phyloP scores from a whole-genome alignment of 1,140 invertebrate species.

The Olivierus martensii region DNA sequence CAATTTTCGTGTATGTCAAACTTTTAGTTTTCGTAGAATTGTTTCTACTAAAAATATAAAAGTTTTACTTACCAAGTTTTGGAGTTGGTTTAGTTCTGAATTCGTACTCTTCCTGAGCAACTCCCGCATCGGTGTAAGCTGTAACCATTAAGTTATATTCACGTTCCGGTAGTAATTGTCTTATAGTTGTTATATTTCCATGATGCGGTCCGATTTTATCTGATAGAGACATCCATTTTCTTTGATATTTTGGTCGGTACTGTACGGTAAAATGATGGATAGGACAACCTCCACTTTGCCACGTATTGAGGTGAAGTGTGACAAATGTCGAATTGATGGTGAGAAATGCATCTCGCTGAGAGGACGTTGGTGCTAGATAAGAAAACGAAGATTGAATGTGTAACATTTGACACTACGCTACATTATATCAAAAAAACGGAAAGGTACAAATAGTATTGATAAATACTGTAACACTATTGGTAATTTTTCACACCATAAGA shows the following conservation, averaged over 20 bases:
- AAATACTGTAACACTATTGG: neutral
- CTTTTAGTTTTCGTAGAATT: too few relatives aligned
- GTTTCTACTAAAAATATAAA: too few relatives aligned
- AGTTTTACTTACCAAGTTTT: constrained; percentile 3
- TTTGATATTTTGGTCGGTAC: constrained; percentile 47
- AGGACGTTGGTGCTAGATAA: constrained; percentile 20
- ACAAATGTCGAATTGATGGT: constrained; percentile 31
- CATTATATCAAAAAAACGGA: too few relatives aligned
- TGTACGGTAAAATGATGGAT: constrained; percentile 38
- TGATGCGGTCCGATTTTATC: constrained; percentile 10
- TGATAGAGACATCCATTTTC: constrained; percentile 72
- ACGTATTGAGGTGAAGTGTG: constrained; percentile 34
- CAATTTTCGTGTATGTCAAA: too few relatives aligned
- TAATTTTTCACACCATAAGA: neutral
- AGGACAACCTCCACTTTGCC: constrained; percentile 46
- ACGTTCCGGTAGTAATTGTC: constrained; percentile 10
- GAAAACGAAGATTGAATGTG: neutral
- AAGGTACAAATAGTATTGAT: too few relatives aligned
- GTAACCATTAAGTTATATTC: constrained; percentile 16
- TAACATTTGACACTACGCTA: too few relatives aligned
- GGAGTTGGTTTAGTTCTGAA: constrained; percentile 8
- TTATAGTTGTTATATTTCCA: neutral
- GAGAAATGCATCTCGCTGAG: constrained; percentile 19
- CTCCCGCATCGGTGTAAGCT: constrained; percentile 16
- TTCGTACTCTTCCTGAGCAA: constrained; percentile 14